These are phyloP conservation scores for Bombylius major DNA, from an alignment of 2,888 invertebrate species.

Conservation along the genomic window DNA sequence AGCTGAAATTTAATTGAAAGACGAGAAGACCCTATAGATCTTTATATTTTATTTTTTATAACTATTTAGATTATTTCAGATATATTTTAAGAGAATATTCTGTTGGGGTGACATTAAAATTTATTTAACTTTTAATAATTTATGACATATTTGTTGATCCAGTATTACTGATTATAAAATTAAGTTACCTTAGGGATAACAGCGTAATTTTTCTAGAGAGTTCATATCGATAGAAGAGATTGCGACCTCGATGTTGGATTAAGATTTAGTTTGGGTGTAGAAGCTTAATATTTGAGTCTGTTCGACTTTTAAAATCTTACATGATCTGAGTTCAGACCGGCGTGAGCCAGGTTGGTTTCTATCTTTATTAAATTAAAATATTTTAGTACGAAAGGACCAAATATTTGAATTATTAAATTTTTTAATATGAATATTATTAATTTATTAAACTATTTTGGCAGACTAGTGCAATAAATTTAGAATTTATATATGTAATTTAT, in stretches of 20 bases:
- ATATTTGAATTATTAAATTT: too few relatives aligned
- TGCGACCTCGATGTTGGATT: slow-evolving; percentile 87
- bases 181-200: slow-evolving; percentile 76
- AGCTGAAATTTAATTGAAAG: too few relatives aligned
- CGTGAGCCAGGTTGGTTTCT: too few relatives aligned
- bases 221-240: slow-evolving; percentile 58
- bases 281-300: slow-evolving; percentile 57
- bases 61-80: neutral
- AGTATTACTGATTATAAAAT: slow-evolving; percentile 47
- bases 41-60: too few relatives aligned
- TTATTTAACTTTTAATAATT: slow-evolving; percentile 42
- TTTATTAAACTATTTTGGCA: slow-evolving; percentile 59
- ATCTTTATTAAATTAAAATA: too few relatives aligned
- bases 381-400: too few relatives aligned
- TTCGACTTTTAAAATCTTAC: too few relatives aligned
- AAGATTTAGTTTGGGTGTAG: slow-evolving; percentile 53
- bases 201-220: slow-evolving; percentile 68
- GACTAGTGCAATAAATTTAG: slow-evolving; percentile 60
- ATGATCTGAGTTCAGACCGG: too few relatives aligned
- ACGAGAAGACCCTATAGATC: too few relatives aligned
- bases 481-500: slow-evolving; percentile 47
- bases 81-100: slow-evolving; percentile 37
- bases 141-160: slow-evolving; percentile 41
- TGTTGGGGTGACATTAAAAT: slow-evolving; percentile 54
- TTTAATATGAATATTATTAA: too few relatives aligned